phyloP scores from a whole-genome alignment of 1,140 invertebrate genomes.

The Pararge aegeria region DNA sequence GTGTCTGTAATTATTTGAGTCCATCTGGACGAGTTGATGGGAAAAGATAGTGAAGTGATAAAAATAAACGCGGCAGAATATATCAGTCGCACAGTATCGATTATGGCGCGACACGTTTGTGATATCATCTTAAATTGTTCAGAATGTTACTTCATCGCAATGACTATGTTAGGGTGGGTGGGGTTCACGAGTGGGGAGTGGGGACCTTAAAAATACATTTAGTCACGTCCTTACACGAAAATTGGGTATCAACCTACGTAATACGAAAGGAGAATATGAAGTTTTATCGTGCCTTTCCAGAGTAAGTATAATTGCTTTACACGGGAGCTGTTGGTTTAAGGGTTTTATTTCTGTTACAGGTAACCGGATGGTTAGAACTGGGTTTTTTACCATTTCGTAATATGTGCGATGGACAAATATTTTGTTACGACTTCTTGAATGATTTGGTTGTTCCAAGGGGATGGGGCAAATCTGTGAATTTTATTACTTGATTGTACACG shows the following conservation, averaged over 20 bases:
- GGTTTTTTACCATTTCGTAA: no score
- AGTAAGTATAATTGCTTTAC: not conserved
- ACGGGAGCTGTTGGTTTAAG: not conserved
- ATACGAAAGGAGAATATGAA: not conserved
- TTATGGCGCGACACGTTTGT: conserved; percentile 51
- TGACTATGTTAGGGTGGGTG: conserved; percentile 27
- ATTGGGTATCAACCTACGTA: conserved; percentile 22
- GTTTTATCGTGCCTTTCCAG: not conserved
- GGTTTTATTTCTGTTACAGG: not conserved
- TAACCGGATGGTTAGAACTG: not conserved
- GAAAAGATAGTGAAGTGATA: no score
- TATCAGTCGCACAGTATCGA: conserved; percentile 35
- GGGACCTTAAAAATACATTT: conserved; percentile 26
- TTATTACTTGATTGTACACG: no score
- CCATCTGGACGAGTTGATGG: no score
- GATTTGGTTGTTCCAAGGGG: no score
- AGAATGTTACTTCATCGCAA: conserved; percentile 39
- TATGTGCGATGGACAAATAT: no score
- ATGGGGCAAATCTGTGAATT: no score
- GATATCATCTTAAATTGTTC: conserved; percentile 58
- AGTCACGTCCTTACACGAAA: conserved; percentile 26
- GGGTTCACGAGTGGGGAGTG: conserved; percentile 1
- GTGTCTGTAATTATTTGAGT: no score
- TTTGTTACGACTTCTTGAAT: no score
- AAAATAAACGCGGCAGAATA: conserved; percentile 15